Evolutionary conservation across 2,888 invertebrate species (phyloP), one percentile per base, ranked within the genome.

Genomic region (Vanessa cardui): DNA sequence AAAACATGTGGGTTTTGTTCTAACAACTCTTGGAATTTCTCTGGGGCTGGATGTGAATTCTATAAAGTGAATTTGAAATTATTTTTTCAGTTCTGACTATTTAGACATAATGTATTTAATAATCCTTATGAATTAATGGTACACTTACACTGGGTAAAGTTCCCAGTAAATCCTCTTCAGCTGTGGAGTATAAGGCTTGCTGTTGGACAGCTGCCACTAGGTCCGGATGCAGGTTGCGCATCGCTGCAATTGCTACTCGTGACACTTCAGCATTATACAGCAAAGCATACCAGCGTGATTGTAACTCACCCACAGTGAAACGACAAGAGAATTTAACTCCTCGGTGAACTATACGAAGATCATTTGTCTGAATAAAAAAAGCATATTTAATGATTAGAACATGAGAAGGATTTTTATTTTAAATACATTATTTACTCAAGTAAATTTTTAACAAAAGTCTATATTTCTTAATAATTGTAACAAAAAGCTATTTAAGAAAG

Each of bases 291-390:
- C 99, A 99, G 61, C 99, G 95, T 65, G 98, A 97, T 81, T 99
- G 98, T 63, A 99, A 94, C 83, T 99, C 99, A 80, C 97, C 96
- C 31, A 98, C 92, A 0, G 98, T 98, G 85, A 99, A 99, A 68
- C 97, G 96, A 81, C 99, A 98, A 0, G 99, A 98, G 90, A 99
- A 99, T 82, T 98, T 99, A 0, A 98, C 96, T 6, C 98, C 98
- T 72, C 97, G 94, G 83, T 98, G 97, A 0, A 99, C 96, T 81
- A 95, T 95, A 52, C 96, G 94, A 67, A 97, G 86, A 80, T 97
- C 97, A 86, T 96, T 97, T 15, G 96, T 96, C 92, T 95, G 84
- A 47, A 77, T 6, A 70, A 59, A 60, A 58, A 21, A 54, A 45
- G 49, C 6, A n/a, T 15, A 5, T 26, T 26, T 26, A 26, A 26